A percentile compares a stretch with the other conserved stretches of the same genome.
These are phyloP conservation scores for Eilema caniola DNA, from an alignment of 2,888 invertebrate genomes.

Conservation along the genomic window DNA sequence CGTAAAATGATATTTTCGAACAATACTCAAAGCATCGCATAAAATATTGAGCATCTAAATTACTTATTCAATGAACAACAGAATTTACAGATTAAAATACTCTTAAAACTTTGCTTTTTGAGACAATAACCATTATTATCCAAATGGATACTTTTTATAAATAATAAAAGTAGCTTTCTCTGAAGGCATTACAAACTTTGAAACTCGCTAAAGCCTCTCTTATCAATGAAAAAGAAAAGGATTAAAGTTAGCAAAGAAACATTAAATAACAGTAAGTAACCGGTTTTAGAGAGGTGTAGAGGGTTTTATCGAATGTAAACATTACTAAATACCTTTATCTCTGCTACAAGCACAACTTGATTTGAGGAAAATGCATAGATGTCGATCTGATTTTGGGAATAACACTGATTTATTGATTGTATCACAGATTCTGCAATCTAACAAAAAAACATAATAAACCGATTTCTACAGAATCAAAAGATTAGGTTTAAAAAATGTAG, in stretches of 20 bases:
- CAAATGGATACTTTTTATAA: constrained; percentile 38
- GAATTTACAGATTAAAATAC: constrained; percentile 34
- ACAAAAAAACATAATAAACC: too few species aligned
- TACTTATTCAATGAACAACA: constrained; percentile 31
- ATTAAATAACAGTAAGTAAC: constrained; percentile 63
- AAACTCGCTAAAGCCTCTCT: constrained; percentile 55
- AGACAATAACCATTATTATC: constrained; percentile 39
- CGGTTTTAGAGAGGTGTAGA: constrained; percentile 58
- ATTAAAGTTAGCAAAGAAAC: constrained; percentile 64
- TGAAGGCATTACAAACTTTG: constrained; percentile 51
- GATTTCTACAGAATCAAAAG: too few species aligned
- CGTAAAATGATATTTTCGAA: constrained; percentile 1
- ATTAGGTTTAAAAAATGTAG: too few species aligned
- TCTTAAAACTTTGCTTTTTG: constrained; percentile 36
- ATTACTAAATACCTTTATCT: constrained; percentile 55
- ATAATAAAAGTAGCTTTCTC: constrained; percentile 49
- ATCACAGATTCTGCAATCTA: neutral
- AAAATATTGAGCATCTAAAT: constrained; percentile 21
- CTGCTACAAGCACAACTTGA: constrained; percentile 20
- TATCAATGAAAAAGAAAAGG: constrained; percentile 64
- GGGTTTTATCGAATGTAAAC: constrained; percentile 67
- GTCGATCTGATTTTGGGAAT: constrained; percentile 13
- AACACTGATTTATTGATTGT: constrained; percentile 14
- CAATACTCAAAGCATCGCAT: constrained; percentile 12
- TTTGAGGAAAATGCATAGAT: constrained; percentile 18